Conservation (phyloP, 2,113 vertebrate genomes). For the Porphyrio hochstetteri region DNA sequence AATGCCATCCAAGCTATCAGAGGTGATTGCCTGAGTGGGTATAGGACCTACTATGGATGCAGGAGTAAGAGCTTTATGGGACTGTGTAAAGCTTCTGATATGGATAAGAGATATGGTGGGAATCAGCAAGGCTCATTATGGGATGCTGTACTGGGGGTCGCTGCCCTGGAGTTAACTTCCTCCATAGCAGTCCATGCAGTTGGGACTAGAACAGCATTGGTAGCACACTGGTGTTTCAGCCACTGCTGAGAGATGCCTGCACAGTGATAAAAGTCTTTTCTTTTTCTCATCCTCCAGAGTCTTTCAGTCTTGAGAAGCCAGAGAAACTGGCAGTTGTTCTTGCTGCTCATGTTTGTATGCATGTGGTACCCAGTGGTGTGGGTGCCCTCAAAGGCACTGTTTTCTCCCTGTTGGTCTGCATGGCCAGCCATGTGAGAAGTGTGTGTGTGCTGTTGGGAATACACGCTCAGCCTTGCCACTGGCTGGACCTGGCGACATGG, state of each 20-base stretch:
- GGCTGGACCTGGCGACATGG: not conserved
- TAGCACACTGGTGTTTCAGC: not conserved
- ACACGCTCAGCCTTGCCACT: not conserved
- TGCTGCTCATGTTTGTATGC: not conserved
- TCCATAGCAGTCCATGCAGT: not conserved
- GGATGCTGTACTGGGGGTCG: not conserved
- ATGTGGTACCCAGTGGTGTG: not conserved
- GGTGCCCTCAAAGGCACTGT: not conserved
- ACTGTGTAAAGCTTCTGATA: not conserved
- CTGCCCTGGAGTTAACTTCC: not conserved
- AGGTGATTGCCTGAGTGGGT: not conserved
- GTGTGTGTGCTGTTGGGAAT: not conserved
- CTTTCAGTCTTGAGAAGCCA: not conserved
- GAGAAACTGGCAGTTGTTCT: not conserved
- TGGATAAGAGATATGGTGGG: not conserved
- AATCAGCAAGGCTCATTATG: not conserved
- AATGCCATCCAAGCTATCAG: not conserved
- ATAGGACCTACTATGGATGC: not conserved
- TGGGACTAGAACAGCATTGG: not conserved
- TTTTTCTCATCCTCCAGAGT: not conserved
- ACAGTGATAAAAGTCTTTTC: not conserved
- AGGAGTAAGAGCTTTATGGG: not conserved
- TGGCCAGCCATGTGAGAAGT: not conserved
- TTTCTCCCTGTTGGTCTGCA: fast-evolving
- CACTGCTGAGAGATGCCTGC: not conserved